Evolutionary conservation across 35 echinoderm and acorn worm genomes (phyloP).

Genomic region (Ophioderma brevispina): DNA sequence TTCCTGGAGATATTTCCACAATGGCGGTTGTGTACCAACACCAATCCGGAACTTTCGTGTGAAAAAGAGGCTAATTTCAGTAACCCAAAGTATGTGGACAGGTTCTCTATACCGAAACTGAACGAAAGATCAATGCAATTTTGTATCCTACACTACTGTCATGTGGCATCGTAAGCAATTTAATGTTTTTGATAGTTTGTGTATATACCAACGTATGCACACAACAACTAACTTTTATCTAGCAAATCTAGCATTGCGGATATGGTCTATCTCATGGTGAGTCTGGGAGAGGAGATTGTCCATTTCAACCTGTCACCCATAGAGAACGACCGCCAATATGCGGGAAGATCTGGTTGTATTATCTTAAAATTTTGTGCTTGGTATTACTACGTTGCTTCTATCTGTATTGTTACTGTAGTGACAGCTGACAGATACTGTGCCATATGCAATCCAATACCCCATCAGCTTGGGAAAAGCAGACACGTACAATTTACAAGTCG

Average conservation of each 20-base stretch:
- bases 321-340: constrained; percentile 20
- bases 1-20: too few relatives aligned
- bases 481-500: neutral
- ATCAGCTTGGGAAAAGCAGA: constrained; percentile 12
- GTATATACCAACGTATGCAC: constrained; percentile 42
- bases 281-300: constrained; percentile 42
- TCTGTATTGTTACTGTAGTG: constrained; percentile 48
- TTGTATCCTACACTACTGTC: constrained; percentile 51
- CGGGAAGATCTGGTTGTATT: constrained; percentile 30
- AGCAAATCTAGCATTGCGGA: constrained; percentile 66
- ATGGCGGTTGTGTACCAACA: too few relatives aligned
- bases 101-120: neutral
- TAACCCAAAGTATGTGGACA: neutral
- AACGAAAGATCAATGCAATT: constrained; percentile 6
- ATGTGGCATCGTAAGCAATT: constrained; percentile 45
- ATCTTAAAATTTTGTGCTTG: constrained; percentile 10
- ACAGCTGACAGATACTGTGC: constrained; percentile 66
- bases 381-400: constrained; percentile 42
- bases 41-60: too few relatives aligned
- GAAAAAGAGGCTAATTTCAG: neutral
- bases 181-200: constrained; percentile 37
- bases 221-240: constrained; percentile 69
- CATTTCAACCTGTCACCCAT: constrained; percentile 37
- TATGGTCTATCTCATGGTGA: constrained; percentile 21
- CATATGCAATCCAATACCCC: constrained; percentile 58